These are phyloP conservation scores for Drosophila erecta DNA, from an alignment of 1,140 invertebrate genomes.

Conservation along the genomic window DNA sequence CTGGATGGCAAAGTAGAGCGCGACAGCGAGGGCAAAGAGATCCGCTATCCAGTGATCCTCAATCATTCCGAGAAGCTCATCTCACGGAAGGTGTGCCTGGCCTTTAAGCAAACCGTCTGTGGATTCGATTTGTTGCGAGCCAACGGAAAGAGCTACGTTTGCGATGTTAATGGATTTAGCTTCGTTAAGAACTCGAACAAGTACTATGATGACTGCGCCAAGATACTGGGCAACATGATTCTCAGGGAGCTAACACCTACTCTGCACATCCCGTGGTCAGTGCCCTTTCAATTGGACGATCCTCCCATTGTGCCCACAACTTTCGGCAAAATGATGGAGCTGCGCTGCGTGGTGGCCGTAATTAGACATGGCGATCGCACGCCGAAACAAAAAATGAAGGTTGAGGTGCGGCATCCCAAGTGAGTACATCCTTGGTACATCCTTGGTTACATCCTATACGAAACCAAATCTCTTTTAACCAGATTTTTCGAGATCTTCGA, in stretches of 20 bases:
- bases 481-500: constrained; percentile 99
- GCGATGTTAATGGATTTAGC: constrained; percentile 99
- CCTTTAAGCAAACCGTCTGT: constrained; percentile 99
- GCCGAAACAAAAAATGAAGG: constrained; percentile 99
- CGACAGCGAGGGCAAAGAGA: constrained; percentile 99
- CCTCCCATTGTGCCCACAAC: constrained; percentile 99
- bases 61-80: constrained; percentile 99
- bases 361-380: constrained; percentile 99
- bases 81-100: constrained; percentile 98
- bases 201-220: constrained; percentile 99
- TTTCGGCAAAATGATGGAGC: constrained; percentile 99
- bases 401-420: constrained; percentile 99
- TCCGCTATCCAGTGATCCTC: constrained; percentile 98
- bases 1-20: constrained; percentile 99
- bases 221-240: constrained; percentile 97
- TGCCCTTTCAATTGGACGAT: constrained; percentile 98
- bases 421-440: constrained; percentile 87
- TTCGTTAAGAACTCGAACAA: constrained; percentile 99
- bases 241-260: constrained; percentile 96
- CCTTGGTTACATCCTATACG: no score
- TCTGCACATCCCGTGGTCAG: constrained; percentile 97
- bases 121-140: constrained; percentile 99
- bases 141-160: constrained; percentile 99
- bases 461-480: no score
- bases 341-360: constrained; percentile 98